A percentile compares a stretch with the other conserved stretches of the same genome.
These are phyloP conservation scores for Craterocephalus amniculus DNA, from an alignment of 2,797 vertebrate genomes.

Conservation along the genomic window DNA sequence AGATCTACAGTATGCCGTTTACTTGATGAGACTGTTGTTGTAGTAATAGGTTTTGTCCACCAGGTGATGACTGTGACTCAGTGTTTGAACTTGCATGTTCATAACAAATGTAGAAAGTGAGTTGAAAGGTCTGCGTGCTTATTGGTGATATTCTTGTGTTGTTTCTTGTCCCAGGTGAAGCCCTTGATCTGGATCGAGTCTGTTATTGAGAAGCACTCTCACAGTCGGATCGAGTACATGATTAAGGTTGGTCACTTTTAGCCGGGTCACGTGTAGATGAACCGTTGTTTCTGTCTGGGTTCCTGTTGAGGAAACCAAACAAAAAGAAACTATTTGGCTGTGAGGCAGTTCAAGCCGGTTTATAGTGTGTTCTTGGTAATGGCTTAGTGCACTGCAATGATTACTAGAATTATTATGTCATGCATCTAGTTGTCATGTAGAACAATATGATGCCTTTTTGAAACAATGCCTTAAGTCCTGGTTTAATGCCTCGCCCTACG, in stretches of 20 bases:
- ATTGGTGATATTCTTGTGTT: not conserved
- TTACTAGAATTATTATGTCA: constrained; percentile 5
- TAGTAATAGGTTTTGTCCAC: constrained; percentile 28
- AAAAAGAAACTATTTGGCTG: not conserved
- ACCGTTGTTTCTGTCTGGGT: constrained; percentile 8
- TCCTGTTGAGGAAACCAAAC: not conserved
- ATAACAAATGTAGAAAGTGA: not conserved
- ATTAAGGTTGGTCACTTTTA: constrained; percentile 88
- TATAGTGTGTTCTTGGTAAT: not conserved
- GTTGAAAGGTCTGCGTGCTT: not conserved
- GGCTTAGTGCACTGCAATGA: not conserved
- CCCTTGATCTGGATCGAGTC: constrained; percentile 99
- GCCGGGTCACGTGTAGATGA: not conserved
- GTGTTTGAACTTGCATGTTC: not conserved
- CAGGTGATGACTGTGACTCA: constrained; percentile 50
- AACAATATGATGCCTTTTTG: not conserved
- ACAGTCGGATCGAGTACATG: constrained; percentile 99
- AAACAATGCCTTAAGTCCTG: not conserved
- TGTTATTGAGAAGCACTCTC: constrained; percentile 99
- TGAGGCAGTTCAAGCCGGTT: not conserved
- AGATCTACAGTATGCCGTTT: not conserved
- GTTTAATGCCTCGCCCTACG: constrained; percentile 5
- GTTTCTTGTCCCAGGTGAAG: constrained; percentile 86
- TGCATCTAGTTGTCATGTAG: constrained; percentile 7
- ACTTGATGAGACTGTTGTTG: constrained; percentile 1